Evolutionary conservation across 2,888 invertebrate species (phyloP).

Genomic region (Alcis repandata): DNA sequence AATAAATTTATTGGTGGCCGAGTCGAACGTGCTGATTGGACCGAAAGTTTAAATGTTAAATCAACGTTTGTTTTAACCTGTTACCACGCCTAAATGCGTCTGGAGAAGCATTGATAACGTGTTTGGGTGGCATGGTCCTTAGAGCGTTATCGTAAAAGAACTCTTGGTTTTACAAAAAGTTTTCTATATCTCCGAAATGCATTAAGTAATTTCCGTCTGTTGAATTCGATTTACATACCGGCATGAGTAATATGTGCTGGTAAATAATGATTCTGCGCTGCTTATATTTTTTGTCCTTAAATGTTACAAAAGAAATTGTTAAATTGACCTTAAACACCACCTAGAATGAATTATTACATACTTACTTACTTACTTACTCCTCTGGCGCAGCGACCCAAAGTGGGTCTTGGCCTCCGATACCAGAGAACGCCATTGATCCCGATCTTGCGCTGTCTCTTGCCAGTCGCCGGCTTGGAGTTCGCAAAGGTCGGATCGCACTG

Average conservation of each 20-base stretch:
- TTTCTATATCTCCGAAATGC: slow-evolving; percentile 62
- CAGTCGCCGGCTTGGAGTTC: no score
- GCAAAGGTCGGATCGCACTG: no score
- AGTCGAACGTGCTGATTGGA: slow-evolving; percentile 61
- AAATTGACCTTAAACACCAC: no score
- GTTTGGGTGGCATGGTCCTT: slow-evolving; percentile 76
- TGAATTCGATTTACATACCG: slow-evolving; percentile 57
- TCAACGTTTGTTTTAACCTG: slow-evolving; percentile 74
- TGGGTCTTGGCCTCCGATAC: no score
- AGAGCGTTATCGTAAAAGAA: slow-evolving; percentile 66
- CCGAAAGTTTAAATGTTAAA: slow-evolving; percentile 73
- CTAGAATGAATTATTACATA: no score
- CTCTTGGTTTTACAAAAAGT: slow-evolving; percentile 59
- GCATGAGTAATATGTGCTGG: slow-evolving; percentile 52
- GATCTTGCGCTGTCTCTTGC: no score
- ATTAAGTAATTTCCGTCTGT: slow-evolving; percentile 66
- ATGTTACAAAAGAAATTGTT: no score
- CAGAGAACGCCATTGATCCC: no score
- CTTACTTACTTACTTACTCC: no score
- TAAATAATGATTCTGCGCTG: slow-evolving; percentile 11
- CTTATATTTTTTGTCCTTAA: not conserved
- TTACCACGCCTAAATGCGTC: slow-evolving; percentile 74
- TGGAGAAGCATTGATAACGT: slow-evolving; percentile 73
- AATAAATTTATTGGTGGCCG: slow-evolving; percentile 78
- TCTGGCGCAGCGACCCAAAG: no score